phyloP scores from a whole-genome alignment of 2,797 vertebrate genomes.

The Enteromius viviparus region DNA sequence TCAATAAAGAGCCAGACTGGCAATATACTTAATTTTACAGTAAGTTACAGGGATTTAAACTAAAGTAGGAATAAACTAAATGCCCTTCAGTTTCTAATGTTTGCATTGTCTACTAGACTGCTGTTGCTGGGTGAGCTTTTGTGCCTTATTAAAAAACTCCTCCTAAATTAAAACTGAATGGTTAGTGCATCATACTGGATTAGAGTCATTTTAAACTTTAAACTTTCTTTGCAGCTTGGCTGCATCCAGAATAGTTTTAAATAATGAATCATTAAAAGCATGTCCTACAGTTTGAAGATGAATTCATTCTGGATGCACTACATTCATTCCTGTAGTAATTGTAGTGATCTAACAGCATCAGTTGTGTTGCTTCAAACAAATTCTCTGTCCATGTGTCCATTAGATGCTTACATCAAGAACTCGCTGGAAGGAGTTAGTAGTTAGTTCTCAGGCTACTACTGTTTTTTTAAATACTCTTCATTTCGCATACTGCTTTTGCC shows the following conservation, averaged over 20 bases:
- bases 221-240: no score
- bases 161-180: background rate
- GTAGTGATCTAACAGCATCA: background rate
- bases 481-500: background rate
- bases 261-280: background rate
- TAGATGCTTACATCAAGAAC: background rate
- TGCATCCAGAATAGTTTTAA: background rate
- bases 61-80: background rate
- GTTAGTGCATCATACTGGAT: background rate
- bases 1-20: background rate
- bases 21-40: background rate
- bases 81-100: background rate
- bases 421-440: background rate
- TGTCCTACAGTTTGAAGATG: background rate
- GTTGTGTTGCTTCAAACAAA: background rate
- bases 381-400: background rate
- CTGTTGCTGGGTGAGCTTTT: background rate
- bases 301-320: background rate
- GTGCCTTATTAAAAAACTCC: background rate
- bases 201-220: background rate
- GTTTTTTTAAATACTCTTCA: background rate
- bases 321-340: background rate
- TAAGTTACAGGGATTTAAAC: background rate
- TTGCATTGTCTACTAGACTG: background rate
- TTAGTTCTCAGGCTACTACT: background rate